Base-by-base conservation (phyloP, 2,113 vertebrate genomes). In the Corydoras maculifer region DNA sequence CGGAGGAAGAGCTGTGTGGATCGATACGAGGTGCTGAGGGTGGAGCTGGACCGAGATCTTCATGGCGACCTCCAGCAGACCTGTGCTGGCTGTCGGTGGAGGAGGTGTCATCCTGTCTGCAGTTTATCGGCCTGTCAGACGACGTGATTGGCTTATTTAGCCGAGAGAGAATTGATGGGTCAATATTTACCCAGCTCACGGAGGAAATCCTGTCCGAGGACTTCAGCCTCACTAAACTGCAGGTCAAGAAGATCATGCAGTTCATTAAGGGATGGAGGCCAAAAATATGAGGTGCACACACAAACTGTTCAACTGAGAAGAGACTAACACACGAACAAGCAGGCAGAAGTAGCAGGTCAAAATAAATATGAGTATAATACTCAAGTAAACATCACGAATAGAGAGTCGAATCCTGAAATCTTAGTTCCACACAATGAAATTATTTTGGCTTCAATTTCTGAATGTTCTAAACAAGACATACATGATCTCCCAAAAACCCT, bases 191-290 rank as follows among this genome's bases (percentile, higher is more conserved):
- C 73, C 95, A 98, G 88, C 91, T 99, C 79, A 95, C 92, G 0
- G 97, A 98, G 86, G 97, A 98, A 87, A 99, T 98, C 85, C 85
- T 99, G 81, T 93, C 92, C 0, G 95, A 99, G 2, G 97, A 99
- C 79, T 99, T 99, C 84, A 93, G 75, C 73, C 92, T 99, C 86
- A 97, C 94, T 84, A 95, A 95, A 78, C 92, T 98, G 61, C 96
- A 99, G 78, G 95, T 98, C 80, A 98, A 96, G 83, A 99, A 99
- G 88, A 95, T 98, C 88, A 93, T 94, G 87, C 96, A 98, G 86
- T 98, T 99, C 82, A 98, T 98, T 85, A 97, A 98, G 84, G 97
- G 97, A 76, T 99, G 97, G 97, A 87, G 97, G 80, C 96, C 95
- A 82, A 98, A 99, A 81, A 96, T 98, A 78, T 76, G 68, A 71